Evolutionary conservation across 2,888 invertebrate genomes (phyloP).

Genomic region (Nasonovia ribisnigri): DNA sequence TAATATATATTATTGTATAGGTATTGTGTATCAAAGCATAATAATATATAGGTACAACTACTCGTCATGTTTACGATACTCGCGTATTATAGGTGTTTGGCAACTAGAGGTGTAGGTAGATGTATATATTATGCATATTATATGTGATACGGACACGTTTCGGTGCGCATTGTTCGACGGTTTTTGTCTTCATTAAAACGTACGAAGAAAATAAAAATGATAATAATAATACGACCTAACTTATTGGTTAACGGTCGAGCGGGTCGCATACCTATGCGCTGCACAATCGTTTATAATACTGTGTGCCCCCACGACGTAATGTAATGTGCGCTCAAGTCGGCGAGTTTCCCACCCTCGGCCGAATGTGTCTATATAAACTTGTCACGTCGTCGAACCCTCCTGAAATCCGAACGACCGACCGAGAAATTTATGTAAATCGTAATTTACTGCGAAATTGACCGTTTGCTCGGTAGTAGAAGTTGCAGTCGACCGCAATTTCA

Average conservation of each 20-base stretch:
- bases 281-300: background rate
- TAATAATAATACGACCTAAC: background rate
- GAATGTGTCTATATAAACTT: background rate
- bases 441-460: constrained; percentile 63
- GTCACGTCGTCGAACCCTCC: background rate
- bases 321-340: background rate
- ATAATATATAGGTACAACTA: background rate
- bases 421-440: constrained; percentile 61
- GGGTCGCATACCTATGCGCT: background rate
- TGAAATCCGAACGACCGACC: background rate
- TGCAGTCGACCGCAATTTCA: constrained; percentile 45
- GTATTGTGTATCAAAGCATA: background rate
- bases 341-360: constrained; percentile 45
- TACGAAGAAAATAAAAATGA: background rate
- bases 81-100: background rate
- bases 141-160: background rate
- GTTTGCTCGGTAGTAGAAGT: background rate
- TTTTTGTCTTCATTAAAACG: constrained; percentile 22
- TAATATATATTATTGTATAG: background rate
- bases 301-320: background rate
- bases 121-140: background rate
- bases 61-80: background rate
- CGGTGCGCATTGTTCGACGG: background rate
- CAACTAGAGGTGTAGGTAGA: background rate
- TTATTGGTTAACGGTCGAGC: constrained; percentile 17